Evolutionary conservation across 2,113 vertebrate species (phyloP), one percentile per base, ranked within the genome.

Genomic region (Calidris pygmaea): DNA sequence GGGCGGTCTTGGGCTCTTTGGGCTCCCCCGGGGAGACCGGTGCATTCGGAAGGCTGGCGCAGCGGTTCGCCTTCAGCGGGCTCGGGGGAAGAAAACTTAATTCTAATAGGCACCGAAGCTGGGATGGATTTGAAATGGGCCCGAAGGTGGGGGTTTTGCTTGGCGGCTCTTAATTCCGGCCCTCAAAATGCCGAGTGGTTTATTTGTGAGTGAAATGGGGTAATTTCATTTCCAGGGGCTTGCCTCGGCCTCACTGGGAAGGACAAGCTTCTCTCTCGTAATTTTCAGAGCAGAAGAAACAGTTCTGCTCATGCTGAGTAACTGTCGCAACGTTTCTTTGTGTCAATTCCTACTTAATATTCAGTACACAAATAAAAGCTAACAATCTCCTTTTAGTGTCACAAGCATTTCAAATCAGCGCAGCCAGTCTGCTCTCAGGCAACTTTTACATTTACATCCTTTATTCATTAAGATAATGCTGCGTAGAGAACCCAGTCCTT

Each of bases 401-500:
- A 35, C 19, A 17, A 59, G 71, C 87, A 17, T 58, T 85, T 62
- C 48, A 48, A n/a, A 62, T 60, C 82, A 18, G 32, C 1, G 3
- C 21, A 19, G 47, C 76, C 58, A 8, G n/a, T 21, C 62, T 35
- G 15, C 41, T n/a, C 14, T 85, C 18, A 1, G 12, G 24, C 39
- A 12, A 56, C 13, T 26, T 63, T 14, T 39, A 18, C 7, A 18
- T 43, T 39, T 19, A 2, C 3, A 1, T 37, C 45, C 9, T 43
- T 74, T n/a, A 63, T 34, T 43, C 1, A 0, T 43, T 41, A 71
- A 67, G 86, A 15, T 17, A 39, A 30, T 1, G 13, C 82, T n/a
- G 5, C 3, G 2, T 3, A 7, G 41, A 66, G 30, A 48, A n/a
- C 47, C 0, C 0, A 14, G 37, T 26, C 70, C 50, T 55, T 43